Evolutionary conservation across 1,140 invertebrate genomes (phyloP).

Genomic region (Notospermus geniculatus): DNA sequence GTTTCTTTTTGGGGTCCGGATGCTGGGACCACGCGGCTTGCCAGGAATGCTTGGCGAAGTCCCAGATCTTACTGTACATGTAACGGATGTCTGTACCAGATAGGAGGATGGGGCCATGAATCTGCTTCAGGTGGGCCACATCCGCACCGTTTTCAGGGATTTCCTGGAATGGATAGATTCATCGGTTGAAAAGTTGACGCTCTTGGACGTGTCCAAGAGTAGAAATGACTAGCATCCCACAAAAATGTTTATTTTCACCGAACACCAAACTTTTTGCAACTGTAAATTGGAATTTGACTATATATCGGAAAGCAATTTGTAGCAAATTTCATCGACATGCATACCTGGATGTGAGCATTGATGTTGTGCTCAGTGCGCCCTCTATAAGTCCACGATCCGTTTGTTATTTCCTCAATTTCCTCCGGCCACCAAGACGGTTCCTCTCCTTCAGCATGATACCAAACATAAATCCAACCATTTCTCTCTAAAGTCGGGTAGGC

Average conservation of each 20-base stretch:
- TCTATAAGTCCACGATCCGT: conserved; percentile 65
- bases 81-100: conserved; percentile 58
- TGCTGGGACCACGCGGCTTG: conserved; percentile 48
- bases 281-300: not conserved
- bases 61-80: conserved; percentile 49
- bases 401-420: conserved; percentile 60
- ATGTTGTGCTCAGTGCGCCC: conserved; percentile 73
- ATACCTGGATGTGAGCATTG: conserved; percentile 58
- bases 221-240: no score
- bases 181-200: not conserved
- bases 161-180: conserved; percentile 74
- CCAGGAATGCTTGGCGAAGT: conserved; percentile 55
- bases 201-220: no score
- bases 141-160: conserved; percentile 91
- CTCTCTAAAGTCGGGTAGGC: conserved; percentile 68
- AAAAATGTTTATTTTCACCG: not conserved
- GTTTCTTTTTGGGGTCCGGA: conserved; percentile 52
- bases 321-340: not conserved
- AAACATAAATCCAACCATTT: conserved; percentile 76
- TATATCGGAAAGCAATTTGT: not conserved
- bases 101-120: conserved; percentile 69
- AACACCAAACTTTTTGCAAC: not conserved
- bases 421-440: conserved; percentile 71
- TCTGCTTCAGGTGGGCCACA: conserved; percentile 69
- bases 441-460: conserved; percentile 75